phyloP scores from a whole-genome alignment of 2,888 invertebrate genomes.

The Phania funesta region DNA sequence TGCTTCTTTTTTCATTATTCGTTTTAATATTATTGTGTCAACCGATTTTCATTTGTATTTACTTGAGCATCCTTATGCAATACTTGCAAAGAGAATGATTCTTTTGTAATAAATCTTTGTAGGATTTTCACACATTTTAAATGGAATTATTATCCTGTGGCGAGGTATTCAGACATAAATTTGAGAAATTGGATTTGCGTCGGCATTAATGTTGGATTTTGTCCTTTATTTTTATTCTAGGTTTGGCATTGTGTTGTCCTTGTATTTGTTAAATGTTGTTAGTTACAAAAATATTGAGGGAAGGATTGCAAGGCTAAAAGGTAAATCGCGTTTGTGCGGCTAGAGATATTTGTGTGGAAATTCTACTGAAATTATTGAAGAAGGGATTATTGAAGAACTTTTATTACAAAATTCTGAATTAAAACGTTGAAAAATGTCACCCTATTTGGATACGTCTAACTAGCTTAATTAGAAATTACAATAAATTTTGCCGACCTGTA shows the following conservation, averaged over 20 bases:
- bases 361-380: too few relatives aligned
- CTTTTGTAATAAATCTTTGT: slow-evolving; percentile 45
- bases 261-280: background rate
- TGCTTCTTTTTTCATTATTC: slow-evolving; percentile 41
- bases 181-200: slow-evolving; percentile 29
- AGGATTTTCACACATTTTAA: slow-evolving; percentile 74
- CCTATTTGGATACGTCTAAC: too few relatives aligned
- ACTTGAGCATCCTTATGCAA: slow-evolving; percentile 14
- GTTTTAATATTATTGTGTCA: slow-evolving; percentile 31
- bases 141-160: slow-evolving; percentile 73
- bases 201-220: background rate
- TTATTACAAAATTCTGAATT: too few relatives aligned
- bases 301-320: background rate
- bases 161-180: slow-evolving; percentile 55
- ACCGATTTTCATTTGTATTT: slow-evolving; percentile 9
- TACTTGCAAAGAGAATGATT: background rate
- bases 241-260: background rate
- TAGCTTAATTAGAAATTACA: too few relatives aligned
- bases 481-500: too few relatives aligned
- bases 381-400: too few relatives aligned
- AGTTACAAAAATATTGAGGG: background rate
- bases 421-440: too few relatives aligned
- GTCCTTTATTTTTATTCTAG: background rate
- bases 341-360: too few relatives aligned
- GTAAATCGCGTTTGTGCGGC: background rate